Evolutionary conservation across 1,140 invertebrate species (phyloP).

Genomic region (Oppia nitens): DNA sequence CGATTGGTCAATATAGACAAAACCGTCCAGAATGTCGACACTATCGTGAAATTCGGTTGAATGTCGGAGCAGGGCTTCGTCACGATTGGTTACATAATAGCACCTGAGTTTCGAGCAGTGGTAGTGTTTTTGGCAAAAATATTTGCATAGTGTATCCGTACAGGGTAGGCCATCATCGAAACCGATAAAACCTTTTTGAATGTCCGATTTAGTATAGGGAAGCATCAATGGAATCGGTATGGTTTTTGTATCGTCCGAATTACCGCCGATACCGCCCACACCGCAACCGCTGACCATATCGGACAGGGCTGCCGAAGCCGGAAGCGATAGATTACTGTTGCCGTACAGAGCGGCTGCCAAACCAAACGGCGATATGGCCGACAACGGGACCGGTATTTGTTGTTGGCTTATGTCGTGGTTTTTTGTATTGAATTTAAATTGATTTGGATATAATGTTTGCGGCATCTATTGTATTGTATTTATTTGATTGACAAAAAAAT

Average conservation of each 20-base stretch:
- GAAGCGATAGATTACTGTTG: not conserved
- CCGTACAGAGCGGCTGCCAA: slow-evolving; percentile 9
- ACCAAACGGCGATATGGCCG: slow-evolving; percentile 3
- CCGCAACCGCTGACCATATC: not conserved
- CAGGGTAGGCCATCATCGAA: slow-evolving; percentile 40
- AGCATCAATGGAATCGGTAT: slow-evolving; percentile 15
- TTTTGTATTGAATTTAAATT: not conserved
- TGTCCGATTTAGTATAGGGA: slow-evolving; percentile 15
- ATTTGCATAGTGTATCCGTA: slow-evolving; percentile 43
- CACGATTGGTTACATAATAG: slow-evolving; percentile 46
- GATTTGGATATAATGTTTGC: not conserved
- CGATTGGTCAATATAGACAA: slow-evolving; percentile 58
- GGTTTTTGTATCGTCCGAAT: not conserved
- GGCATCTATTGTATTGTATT: not conserved
- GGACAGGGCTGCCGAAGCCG: not conserved
- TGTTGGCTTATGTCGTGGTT: not conserved
- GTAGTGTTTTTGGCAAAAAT: slow-evolving; percentile 43
- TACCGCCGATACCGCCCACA: not conserved
- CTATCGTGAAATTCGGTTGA: slow-evolving; percentile 65
- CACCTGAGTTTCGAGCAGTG: slow-evolving; percentile 58
- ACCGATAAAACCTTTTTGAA: slow-evolving; percentile 37
- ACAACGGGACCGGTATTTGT: not conserved
- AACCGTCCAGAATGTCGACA: slow-evolving; percentile 59
- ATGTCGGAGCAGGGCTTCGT: slow-evolving; percentile 49
- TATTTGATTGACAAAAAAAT: too few species aligned